phyloP scores from a whole-genome alignment of 2,113 vertebrate genomes.

The Prinia subflava region DNA sequence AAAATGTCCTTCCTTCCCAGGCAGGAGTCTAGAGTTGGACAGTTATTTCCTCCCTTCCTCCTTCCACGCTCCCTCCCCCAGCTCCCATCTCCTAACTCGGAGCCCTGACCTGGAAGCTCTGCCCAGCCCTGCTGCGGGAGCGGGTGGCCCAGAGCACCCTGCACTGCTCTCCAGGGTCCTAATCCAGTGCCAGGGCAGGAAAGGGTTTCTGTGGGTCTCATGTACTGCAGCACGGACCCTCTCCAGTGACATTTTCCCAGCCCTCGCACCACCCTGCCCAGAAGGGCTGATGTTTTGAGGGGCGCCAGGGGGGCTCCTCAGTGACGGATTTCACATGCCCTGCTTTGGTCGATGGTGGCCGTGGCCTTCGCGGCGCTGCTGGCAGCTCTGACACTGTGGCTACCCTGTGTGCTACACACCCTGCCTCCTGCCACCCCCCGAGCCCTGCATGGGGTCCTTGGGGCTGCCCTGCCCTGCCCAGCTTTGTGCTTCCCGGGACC shows the following conservation, averaged over 20 bases:
- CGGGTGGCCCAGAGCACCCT: rapidly evolving
- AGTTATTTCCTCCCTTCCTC: background rate
- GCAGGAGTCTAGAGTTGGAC: background rate
- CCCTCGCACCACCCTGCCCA: background rate
- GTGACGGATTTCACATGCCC: rapidly evolving
- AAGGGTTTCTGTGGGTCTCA: background rate
- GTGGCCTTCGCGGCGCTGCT: background rate
- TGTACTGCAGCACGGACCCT: background rate
- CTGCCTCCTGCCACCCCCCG: background rate
- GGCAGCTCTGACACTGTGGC: conserved; percentile 55
- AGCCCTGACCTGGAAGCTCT: background rate
- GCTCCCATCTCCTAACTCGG: background rate
- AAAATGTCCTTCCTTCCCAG: background rate
- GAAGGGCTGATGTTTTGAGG: background rate
- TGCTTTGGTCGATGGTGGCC: background rate
- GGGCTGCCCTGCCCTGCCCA: background rate
- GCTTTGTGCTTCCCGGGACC: background rate
- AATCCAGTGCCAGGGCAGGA: background rate
- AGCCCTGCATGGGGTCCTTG: rapidly evolving
- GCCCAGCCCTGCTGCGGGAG: background rate
- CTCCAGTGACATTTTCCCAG: background rate
- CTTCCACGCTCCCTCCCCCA: background rate
- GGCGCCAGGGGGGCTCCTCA: rapidly evolving
- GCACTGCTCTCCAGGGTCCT: background rate
- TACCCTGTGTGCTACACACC: background rate